Conservation (phyloP, 2,113 vertebrate species). For the Gambusia affinis region DNA sequence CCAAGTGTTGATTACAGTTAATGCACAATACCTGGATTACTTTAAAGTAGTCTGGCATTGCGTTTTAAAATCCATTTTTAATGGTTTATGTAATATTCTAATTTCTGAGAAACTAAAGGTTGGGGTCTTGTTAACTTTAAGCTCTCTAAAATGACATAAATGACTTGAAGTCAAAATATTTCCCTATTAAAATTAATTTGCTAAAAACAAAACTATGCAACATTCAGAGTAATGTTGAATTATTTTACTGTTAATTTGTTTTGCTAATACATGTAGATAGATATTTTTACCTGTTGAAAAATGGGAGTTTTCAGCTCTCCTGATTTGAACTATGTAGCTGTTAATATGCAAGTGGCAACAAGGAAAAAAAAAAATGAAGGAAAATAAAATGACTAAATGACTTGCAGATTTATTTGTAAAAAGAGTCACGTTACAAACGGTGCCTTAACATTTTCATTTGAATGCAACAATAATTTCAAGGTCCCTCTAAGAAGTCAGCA, state of each 20-base stretch:
- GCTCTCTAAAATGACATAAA: not conserved
- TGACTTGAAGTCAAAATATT: not conserved
- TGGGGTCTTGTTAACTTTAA: not conserved
- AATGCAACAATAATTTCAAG: slow-evolving; percentile 45
- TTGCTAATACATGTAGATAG: not conserved
- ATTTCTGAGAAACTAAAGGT: too few relatives aligned
- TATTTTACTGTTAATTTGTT: not conserved
- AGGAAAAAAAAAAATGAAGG: too few relatives aligned
- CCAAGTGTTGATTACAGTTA: not conserved
- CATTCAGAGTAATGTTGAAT: not conserved
- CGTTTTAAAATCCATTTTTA: not conserved
- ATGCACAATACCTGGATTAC: not conserved
- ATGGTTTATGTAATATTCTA: not conserved
- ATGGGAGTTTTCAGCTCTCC: not conserved
- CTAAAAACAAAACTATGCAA: not conserved
- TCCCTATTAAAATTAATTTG: not conserved
- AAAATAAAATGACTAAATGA: not conserved
- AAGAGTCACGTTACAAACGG: slow-evolving; percentile 59
- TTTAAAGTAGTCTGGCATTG: not conserved
- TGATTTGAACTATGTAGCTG: not conserved
- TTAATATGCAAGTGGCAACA: not conserved
- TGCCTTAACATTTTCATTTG: slow-evolving; percentile 35
- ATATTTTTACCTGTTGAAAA: not conserved
- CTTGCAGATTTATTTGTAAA: slow-evolving; percentile 67
- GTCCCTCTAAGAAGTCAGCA: slow-evolving; percentile 56